phyloP scores from a whole-genome alignment of 2,797 vertebrate species.

The Thripadectes ignobilis region DNA sequence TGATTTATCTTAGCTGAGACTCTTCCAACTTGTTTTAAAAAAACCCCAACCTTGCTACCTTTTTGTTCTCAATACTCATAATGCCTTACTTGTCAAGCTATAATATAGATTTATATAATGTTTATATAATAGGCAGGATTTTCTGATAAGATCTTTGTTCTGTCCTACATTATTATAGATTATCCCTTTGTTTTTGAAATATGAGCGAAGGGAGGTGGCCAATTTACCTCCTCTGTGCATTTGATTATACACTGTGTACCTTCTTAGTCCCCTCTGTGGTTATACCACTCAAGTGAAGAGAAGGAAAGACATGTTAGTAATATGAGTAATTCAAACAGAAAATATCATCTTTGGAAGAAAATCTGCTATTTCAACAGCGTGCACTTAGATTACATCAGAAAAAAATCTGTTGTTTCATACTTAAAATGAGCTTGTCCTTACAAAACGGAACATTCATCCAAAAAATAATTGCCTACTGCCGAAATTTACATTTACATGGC shows the following conservation, averaged over 20 bases:
- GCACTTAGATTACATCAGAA: not conserved
- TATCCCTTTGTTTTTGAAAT: conserved; percentile 29
- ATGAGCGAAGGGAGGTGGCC: not conserved
- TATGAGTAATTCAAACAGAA: not conserved
- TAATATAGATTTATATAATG: not conserved
- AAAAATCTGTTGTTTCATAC: not conserved
- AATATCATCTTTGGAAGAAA: not conserved
- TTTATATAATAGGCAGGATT: not conserved
- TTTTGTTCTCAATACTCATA: not conserved
- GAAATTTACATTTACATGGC: not conserved
- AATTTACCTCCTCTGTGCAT: conserved; percentile 4
- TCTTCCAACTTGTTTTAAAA: not conserved
- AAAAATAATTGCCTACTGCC: not conserved
- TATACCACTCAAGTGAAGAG: not conserved
- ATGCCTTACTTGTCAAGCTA: not conserved
- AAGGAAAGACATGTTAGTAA: not conserved
- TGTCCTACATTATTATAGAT: not conserved
- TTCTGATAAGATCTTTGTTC: not conserved
- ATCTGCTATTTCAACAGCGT: not conserved
- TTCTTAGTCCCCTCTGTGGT: not conserved
- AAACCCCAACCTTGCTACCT: not conserved
- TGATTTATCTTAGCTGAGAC: not conserved
- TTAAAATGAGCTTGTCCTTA: not conserved
- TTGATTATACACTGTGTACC: not conserved
- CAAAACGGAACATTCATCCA: not conserved